phyloP scores from a whole-genome alignment of 2,113 vertebrate genomes.

The Danio rerio region DNA sequence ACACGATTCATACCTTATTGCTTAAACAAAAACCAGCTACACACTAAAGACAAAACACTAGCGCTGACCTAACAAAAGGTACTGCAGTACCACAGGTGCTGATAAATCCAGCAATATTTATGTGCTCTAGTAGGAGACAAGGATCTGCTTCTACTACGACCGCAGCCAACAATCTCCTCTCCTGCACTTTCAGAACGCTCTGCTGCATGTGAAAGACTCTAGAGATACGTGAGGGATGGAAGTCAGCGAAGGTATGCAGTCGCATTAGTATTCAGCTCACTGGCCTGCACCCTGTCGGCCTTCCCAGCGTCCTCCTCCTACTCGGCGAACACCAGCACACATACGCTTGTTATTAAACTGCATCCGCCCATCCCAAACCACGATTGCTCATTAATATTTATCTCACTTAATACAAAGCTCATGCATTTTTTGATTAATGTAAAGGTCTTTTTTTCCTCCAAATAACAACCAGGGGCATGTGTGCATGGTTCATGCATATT shows the following conservation, averaged over 20 bases:
- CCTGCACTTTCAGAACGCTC: not conserved
- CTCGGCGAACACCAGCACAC: conserved; percentile 41
- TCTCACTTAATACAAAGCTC: conserved; percentile 64
- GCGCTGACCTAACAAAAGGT: not conserved
- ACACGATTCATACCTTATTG: not conserved
- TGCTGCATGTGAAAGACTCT: conserved; percentile 1
- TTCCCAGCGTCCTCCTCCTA: conserved; percentile 47
- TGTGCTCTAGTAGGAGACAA: not conserved
- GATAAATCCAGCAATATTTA: not conserved
- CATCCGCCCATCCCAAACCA: conserved; percentile 47
- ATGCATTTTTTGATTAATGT: conserved; percentile 65
- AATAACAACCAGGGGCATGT: conserved; percentile 46
- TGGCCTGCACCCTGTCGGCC: conserved; percentile 41
- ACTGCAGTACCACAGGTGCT: not conserved
- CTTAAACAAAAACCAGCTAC: not conserved
- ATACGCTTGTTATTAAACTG: conserved; percentile 61
- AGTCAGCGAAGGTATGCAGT: conserved; percentile 41
- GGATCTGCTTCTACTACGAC: not conserved
- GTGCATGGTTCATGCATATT: conserved; percentile 56
- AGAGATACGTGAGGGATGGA: conserved; percentile 27
- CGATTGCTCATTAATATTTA: conserved; percentile 66
- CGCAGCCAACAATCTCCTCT: conserved; percentile 17
- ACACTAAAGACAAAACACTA: not conserved
- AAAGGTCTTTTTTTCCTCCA: conserved; percentile 55
- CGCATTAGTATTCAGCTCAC: conserved; percentile 62